These are phyloP conservation scores for Nannoperca australis DNA, from an alignment of 2,797 vertebrate genomes.

Conservation along the genomic window DNA sequence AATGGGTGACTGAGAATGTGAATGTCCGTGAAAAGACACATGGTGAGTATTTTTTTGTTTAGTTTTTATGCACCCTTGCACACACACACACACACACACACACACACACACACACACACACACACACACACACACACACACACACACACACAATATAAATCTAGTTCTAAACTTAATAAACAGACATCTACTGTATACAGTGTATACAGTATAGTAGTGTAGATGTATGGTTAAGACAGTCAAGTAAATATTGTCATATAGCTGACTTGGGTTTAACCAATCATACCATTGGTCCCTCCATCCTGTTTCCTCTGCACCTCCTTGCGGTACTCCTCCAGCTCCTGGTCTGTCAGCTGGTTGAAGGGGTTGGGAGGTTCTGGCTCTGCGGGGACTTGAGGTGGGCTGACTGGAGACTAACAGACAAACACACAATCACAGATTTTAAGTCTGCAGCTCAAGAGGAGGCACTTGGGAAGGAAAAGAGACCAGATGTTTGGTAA, in stretches of 20 bases:
- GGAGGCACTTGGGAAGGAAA: neutral
- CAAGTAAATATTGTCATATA: neutral
- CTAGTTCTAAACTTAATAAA: neutral
- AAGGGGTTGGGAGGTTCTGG: slow-evolving; percentile 95
- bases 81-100: neutral
- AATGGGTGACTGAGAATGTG: slow-evolving; percentile 8
- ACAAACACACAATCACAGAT: slow-evolving; percentile 29
- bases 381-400: slow-evolving; percentile 79
- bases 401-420: slow-evolving; percentile 90
- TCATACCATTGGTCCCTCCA: slow-evolving; percentile 87
- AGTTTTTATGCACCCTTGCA: slow-evolving; percentile 4
- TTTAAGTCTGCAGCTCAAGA: neutral
- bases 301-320: slow-evolving; percentile 96
- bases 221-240: neutral
- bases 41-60: neutral
- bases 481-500: neutral
- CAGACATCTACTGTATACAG: neutral
- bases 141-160: too few relatives aligned
- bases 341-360: slow-evolving; percentile 95
- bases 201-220: neutral
- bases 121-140: too few relatives aligned
- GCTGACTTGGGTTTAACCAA: neutral
- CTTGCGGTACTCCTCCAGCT: slow-evolving; percentile 95
- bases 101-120: too few relatives aligned
- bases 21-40: neutral